These are phyloP conservation scores for Drosophila austrosaltans DNA, from an alignment of 2,888 invertebrate genomes.

Conservation along the genomic window DNA sequence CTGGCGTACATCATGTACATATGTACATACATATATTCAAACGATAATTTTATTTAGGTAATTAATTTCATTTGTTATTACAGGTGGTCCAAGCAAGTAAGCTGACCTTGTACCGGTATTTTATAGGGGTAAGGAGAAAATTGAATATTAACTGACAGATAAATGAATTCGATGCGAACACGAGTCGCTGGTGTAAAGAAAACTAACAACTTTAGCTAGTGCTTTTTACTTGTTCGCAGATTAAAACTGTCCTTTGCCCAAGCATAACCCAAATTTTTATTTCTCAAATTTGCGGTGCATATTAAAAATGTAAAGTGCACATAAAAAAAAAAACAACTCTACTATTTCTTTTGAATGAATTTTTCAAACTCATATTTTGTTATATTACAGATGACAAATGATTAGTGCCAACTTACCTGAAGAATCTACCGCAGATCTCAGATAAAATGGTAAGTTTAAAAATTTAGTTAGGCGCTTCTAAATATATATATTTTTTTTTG, in stretches of 20 bases:
- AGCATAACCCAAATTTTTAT: constrained; percentile 81
- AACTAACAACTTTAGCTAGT: constrained; percentile 76
- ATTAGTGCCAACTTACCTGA: background rate
- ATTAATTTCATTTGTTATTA: constrained; percentile 18
- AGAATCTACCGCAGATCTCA: background rate
- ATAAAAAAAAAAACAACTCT: constrained; percentile 11
- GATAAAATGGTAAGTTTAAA: background rate
- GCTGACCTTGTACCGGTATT: background rate
- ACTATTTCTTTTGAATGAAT: too few species aligned
- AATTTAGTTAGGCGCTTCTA: background rate
- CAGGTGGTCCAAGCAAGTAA: constrained; percentile 44
- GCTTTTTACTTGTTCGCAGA: constrained; percentile 81
- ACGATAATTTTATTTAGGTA: background rate
- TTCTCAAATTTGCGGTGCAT: constrained; percentile 81
- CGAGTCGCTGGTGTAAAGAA: constrained; percentile 82
- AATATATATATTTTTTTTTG: constrained; percentile 28
- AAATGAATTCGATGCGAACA: constrained; percentile 54
- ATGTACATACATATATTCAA: background rate
- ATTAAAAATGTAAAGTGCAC: constrained; percentile 71
- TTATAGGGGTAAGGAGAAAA: constrained; percentile 48
- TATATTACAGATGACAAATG: background rate
- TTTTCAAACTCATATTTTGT: too few species aligned
- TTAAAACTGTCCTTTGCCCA: constrained; percentile 69
- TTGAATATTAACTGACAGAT: background rate
- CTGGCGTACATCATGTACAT: constrained; percentile 20